Conservation (phyloP, 1,140 invertebrate species). For the Colletes latitarsis region DNA sequence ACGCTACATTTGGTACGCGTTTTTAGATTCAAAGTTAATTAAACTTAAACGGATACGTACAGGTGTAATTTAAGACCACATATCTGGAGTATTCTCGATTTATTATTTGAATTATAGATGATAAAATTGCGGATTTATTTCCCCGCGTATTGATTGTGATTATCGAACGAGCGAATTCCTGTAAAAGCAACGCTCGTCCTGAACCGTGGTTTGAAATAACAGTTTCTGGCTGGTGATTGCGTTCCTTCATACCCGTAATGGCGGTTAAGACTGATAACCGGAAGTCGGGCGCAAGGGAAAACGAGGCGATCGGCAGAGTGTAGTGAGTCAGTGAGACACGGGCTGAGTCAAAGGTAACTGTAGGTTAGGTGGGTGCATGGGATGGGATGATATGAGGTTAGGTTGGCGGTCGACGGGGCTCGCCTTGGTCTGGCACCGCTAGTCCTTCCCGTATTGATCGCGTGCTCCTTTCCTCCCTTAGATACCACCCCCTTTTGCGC, state of each 20-base stretch:
- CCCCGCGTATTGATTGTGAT: no score
- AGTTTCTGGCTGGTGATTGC: slow-evolving; percentile 28
- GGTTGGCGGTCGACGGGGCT: slow-evolving; percentile 75
- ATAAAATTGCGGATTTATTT: no score
- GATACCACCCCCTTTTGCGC: slow-evolving; percentile 75
- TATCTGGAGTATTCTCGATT: no score
- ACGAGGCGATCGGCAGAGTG: slow-evolving; percentile 47
- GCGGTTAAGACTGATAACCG: slow-evolving; percentile 49
- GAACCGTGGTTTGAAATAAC: slow-evolving; percentile 2
- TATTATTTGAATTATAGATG: no score
- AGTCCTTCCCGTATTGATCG: slow-evolving; percentile 80
- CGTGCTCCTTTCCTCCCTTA: slow-evolving; percentile 78
- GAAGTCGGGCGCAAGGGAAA: slow-evolving; percentile 43
- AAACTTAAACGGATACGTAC: no score
- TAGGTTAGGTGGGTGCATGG: slow-evolving; percentile 70
- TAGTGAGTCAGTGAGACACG: slow-evolving; percentile 62
- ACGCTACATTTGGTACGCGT: no score
- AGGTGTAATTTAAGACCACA: no score
- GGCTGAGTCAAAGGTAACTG: slow-evolving; percentile 68
- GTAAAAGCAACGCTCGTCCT: not conserved
- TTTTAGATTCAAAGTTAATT: no score
- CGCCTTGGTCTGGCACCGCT: slow-evolving; percentile 79
- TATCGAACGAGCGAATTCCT: no score
- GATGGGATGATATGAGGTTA: slow-evolving; percentile 75
- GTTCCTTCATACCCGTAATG: slow-evolving; percentile 42